Evolutionary conservation across 2,113 vertebrate species (phyloP).

Genomic region (Dasypus novemcinctus): DNA sequence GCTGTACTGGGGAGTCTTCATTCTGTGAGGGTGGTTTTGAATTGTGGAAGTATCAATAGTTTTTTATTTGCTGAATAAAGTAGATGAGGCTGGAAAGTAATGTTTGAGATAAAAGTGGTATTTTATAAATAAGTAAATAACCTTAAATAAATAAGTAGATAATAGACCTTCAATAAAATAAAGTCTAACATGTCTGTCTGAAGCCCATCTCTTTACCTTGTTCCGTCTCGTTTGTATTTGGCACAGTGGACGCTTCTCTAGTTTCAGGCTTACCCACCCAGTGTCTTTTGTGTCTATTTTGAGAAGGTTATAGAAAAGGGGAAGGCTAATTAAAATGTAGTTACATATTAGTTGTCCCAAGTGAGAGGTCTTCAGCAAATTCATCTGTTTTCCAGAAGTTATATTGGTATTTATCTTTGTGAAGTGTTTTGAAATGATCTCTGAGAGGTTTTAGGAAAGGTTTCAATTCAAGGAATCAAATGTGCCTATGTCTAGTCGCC

Average conservation of each 20-base stretch:
- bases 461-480: slow-evolving; percentile 46
- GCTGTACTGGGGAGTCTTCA: not conserved
- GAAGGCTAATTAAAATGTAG: not conserved
- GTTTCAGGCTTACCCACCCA: not conserved
- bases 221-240: not conserved
- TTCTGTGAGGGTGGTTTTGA: not conserved
- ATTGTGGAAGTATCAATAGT: not conserved
- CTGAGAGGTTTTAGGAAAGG: not conserved
- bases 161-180: too few relatives aligned
- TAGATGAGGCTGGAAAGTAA: not conserved
- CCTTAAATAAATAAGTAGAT: too few relatives aligned
- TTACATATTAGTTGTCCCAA: not conserved
- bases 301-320: not conserved
- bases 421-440: not conserved
- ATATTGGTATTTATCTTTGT: not conserved
- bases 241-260: not conserved
- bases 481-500: not conserved
- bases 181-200: not conserved
- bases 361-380: not conserved
- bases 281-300: not conserved
- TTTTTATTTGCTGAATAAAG: not conserved
- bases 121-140: too few relatives aligned
- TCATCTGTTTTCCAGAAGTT: not conserved
- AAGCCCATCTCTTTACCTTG: not conserved
- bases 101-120: not conserved